phyloP scores from a whole-genome alignment of 2,888 invertebrate species.

The Suillia variegata region DNA sequence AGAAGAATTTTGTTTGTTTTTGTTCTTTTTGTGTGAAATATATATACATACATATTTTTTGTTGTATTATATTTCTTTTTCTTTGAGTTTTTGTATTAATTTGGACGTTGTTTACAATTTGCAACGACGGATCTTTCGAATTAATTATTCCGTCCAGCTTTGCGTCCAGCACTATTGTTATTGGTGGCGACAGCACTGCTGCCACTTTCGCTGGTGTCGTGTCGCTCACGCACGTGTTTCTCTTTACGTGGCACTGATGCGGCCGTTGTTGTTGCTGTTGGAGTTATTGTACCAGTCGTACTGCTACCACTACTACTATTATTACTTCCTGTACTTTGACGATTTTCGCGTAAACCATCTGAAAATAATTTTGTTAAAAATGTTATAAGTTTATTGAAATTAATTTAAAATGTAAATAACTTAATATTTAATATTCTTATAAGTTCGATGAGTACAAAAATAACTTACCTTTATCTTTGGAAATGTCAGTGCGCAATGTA shows the following conservation, averaged over 20 bases:
- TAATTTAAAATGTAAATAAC: background rate
- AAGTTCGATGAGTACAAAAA: background rate
- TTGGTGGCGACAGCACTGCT: conserved; percentile 38
- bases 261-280: conserved; percentile 26
- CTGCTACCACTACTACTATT: conserved; percentile 37
- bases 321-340: conserved; percentile 44
- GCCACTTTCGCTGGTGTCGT: conserved; percentile 45
- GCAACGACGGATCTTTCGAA: conserved; percentile 22
- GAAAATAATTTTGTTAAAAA: too few relatives aligned
- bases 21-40: background rate
- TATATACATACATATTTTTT: background rate
- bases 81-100: background rate
- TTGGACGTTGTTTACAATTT: background rate
- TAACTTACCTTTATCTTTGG: conserved; percentile 58
- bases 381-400: background rate
- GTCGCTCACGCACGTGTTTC: conserved; percentile 40
- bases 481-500: conserved; percentile 40
- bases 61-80: too few relatives aligned
- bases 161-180: conserved; percentile 43
- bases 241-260: conserved; percentile 32
- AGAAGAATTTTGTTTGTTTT: background rate
- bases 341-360: conserved; percentile 47
- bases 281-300: conserved; percentile 33
- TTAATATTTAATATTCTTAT: background rate
- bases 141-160: conserved; percentile 54